Evolutionary conservation across 2,113 vertebrate genomes (phyloP).

Genomic region (Thalassoma bifasciatum): DNA sequence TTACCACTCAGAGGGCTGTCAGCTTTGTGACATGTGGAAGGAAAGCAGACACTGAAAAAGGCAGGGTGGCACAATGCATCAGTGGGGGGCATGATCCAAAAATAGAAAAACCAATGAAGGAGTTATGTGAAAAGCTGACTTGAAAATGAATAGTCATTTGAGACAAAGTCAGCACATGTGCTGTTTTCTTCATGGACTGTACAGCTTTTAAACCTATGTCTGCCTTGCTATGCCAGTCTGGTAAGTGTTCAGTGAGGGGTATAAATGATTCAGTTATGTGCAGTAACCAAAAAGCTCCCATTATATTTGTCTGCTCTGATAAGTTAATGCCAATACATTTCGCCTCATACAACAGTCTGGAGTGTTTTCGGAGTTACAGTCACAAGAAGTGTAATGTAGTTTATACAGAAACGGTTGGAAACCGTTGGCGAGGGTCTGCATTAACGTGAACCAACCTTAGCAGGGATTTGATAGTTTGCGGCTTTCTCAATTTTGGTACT

Average conservation of each 20-base stretch:
- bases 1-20: conserved; percentile 68
- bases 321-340: neutral
- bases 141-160: conserved; percentile 8
- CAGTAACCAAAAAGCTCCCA: neutral
- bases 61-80: conserved; percentile 73
- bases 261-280: neutral
- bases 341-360: neutral
- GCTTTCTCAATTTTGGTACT: neutral
- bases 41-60: conserved; percentile 63
- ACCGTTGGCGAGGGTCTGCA: neutral
- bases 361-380: neutral
- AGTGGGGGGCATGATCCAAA: conserved; percentile 70
- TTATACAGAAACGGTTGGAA: neutral
- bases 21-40: conserved; percentile 65
- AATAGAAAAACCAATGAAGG: conserved; percentile 70
- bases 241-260: neutral
- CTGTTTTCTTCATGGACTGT: too few relatives aligned
- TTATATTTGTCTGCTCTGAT: neutral
- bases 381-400: neutral
- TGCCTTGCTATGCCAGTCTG: neutral
- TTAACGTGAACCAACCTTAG: neutral
- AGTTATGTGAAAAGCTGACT: conserved; percentile 29
- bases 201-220: neutral
- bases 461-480: neutral
- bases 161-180: neutral